Base-by-base conservation (phyloP, 2,113 vertebrate species). In the Camelus dromedarius region DNA sequence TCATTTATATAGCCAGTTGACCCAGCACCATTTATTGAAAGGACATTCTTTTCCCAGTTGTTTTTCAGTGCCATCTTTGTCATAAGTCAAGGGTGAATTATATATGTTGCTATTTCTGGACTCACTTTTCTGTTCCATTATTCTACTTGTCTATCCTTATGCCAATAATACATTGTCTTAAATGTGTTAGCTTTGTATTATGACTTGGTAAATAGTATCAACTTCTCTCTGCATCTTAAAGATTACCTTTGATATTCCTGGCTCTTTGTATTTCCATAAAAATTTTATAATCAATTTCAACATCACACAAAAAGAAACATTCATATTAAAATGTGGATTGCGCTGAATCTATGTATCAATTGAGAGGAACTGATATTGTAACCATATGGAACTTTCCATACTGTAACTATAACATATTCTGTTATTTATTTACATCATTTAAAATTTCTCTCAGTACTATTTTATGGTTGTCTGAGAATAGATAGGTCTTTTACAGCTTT, bases 291-390 rank as follows among this genome's bases (percentile, higher is more conserved):
- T 77, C 50, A 52, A 70, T 76, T 91, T 85, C 10, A 79, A n/a
- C 1, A 12, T 14, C 26, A 19, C 12, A 28, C 7, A 32, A 50
- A 15, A 79, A 26, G n/a, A 28, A 28, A 11, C 52, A 76, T 26
- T 85, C 13, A 80, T 88, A 83, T 94, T 76, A 87, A 85, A 92
- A 62, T 93, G 42, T 50, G 48, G 19, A 67, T 79, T 86, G 7
- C 8, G 15, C 42, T 88, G 60, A 90, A 32, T 86, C 28, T 60
- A 14, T 16, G 2, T 26, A 19, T 56, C 28, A 73, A 0, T 46
- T 62, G n/a, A 6, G 60, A 15, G 26, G 6, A 64, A 38, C 5
- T n/a, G 16, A 89, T 20, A 26, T n/a, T 20, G 35, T 56, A 96
- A 72, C 5, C 67, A 58, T 58, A 75, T 9, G 10, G 73, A 76